Percentiles rank a stretch among this genome's conserved stretches.
These are phyloP conservation scores for Zaprionus ornatus DNA, from an alignment of 1,140 invertebrate genomes.

Conservation along the genomic window DNA sequence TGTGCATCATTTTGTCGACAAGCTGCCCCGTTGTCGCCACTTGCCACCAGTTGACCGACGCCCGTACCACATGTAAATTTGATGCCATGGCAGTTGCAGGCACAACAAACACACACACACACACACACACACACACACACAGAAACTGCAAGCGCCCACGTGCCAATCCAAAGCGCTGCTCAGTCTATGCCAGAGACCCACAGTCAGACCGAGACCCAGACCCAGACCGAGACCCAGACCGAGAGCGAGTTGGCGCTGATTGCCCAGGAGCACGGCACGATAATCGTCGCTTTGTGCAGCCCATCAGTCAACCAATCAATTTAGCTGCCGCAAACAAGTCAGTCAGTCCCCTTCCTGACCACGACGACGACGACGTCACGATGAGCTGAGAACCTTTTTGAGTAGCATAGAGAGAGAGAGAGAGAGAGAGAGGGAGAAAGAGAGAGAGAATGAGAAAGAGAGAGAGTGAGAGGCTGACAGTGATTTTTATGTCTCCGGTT, in stretches of 20 bases:
- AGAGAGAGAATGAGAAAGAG: too few species aligned
- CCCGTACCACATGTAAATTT: conserved; percentile 53
- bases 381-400: conserved; percentile 14
- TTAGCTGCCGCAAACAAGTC: conserved; percentile 64
- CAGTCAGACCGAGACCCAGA: neutral
- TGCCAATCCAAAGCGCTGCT: conserved; percentile 52
- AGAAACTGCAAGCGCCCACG: conserved; percentile 58
- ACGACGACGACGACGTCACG: conserved; percentile 7
- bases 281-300: conserved; percentile 61
- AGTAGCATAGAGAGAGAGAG: conserved; percentile 3
- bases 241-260: conserved; percentile 19
- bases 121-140: neutral
- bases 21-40: conserved; percentile 1
- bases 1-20: conserved; percentile 50
- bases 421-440: neutral
- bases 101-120: neutral
- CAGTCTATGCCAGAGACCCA: conserved; percentile 21
- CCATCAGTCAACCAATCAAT: conserved; percentile 76
- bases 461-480: conserved; percentile 26
- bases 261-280: conserved; percentile 31
- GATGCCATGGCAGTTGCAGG: conserved; percentile 28
- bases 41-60: neutral
- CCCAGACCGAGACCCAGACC: neutral
- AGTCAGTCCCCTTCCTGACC: neutral
- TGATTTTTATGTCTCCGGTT: conserved; percentile 80